Evolutionary conservation across 2,797 vertebrate species (phyloP).

Genomic region (Cossypha heuglini): DNA sequence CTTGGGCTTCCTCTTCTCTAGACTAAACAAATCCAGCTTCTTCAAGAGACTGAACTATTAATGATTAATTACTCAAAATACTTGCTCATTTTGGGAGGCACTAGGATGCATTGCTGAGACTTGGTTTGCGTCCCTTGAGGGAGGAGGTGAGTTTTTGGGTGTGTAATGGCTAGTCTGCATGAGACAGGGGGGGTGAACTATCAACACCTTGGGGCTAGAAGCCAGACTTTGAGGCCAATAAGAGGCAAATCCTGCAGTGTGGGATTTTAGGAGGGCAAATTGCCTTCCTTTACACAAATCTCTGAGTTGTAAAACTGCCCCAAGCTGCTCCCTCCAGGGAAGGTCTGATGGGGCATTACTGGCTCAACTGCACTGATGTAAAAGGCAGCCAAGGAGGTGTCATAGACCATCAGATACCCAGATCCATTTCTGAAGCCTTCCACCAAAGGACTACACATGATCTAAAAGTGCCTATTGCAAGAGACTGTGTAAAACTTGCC

Average conservation of each 20-base stretch:
- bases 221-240: accelerated
- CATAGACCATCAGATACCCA: neutral
- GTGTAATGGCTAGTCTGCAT: too few species aligned
- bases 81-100: accelerated
- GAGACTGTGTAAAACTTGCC: accelerated
- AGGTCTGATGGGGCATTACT: neutral
- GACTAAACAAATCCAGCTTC: neutral
- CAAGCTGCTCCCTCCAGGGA: accelerated
- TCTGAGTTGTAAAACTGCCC: neutral
- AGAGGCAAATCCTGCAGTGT: neutral
- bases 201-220: neutral
- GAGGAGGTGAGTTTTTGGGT: neutral
- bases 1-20: neutral
- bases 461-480: neutral
- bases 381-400: neutral
- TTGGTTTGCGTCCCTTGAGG: neutral
- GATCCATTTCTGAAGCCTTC: neutral
- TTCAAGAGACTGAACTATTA: neutral
- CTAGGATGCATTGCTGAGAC: neutral
- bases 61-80: neutral
- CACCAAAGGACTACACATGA: neutral
- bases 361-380: neutral
- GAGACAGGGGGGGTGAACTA: too few species aligned
- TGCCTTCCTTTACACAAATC: neutral
- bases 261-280: neutral